Conservation (phyloP, 2,888 invertebrate genomes). For the Ditylenchus weischeri region DNA sequence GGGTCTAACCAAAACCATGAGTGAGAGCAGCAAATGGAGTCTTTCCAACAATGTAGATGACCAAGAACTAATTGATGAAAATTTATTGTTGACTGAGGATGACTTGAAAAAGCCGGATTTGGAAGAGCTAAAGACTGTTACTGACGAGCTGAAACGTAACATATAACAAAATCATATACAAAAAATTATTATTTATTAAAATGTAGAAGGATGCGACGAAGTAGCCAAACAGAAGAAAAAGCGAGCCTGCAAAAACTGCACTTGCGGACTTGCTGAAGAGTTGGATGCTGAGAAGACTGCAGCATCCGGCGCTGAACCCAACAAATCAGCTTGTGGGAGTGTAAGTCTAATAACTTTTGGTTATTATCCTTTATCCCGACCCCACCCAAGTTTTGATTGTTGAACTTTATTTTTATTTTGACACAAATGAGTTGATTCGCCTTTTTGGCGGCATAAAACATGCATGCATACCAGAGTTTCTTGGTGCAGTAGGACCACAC, state of each 20-base stretch:
- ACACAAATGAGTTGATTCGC: too few species aligned
- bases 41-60: constrained; percentile 58
- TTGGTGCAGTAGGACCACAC: too few species aligned
- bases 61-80: constrained; percentile 73
- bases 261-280: constrained; percentile 93
- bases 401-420: too few species aligned
- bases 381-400: too few species aligned
- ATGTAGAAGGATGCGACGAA: constrained; percentile 1
- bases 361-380: too few species aligned
- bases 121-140: neutral
- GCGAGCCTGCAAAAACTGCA: constrained; percentile 95
- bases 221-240: constrained; percentile 70
- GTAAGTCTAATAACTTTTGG: constrained; percentile 70
- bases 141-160: too few species aligned
- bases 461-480: too few species aligned
- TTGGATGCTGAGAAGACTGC: constrained; percentile 67
- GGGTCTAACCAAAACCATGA: neutral
- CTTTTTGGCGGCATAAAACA: too few species aligned
- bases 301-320: constrained; percentile 35
- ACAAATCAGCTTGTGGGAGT: constrained; percentile 87
- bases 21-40: constrained; percentile 10
- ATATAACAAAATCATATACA: neutral
- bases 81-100: constrained; percentile 81
- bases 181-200: neutral
- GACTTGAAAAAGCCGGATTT: constrained; percentile 80